These are phyloP conservation scores for Gymnoscopelus microlampas DNA, from an alignment of 2,797 vertebrate genomes.

Conservation along the genomic window DNA sequence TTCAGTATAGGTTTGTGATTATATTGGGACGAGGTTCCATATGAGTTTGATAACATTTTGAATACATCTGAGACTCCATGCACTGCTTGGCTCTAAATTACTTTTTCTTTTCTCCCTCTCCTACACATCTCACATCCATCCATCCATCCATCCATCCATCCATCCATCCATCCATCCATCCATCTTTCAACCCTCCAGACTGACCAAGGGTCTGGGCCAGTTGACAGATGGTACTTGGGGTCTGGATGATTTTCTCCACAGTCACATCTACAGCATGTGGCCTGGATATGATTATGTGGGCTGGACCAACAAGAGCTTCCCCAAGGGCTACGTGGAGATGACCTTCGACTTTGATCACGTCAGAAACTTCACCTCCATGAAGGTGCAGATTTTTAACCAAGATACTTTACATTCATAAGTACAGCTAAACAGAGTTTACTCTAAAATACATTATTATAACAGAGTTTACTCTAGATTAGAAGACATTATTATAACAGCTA, in stretches of 20 bases:
- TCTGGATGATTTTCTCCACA: constrained; percentile 94
- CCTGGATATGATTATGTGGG: constrained; percentile 96
- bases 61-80: neutral
- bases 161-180: neutral
- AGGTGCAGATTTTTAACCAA: constrained; percentile 76
- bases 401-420: too few species aligned
- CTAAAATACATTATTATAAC: too few species aligned
- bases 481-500: too few species aligned
- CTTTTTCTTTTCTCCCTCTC: neutral
- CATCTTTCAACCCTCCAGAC: constrained; percentile 68
- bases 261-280: constrained; percentile 91
- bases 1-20: too few species aligned
- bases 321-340: constrained; percentile 90
- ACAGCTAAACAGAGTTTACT: too few species aligned
- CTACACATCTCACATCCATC: neutral
- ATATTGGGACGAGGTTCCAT: too few species aligned
- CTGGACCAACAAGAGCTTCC: constrained; percentile 91
- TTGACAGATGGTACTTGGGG: constrained; percentile 94
- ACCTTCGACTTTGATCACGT: constrained; percentile 94
- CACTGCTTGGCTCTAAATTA: neutral
- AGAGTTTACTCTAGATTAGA: too few species aligned
- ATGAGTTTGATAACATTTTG: neutral
- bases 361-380: constrained; percentile 96
- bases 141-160: neutral
- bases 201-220: constrained; percentile 94